Percentiles rank a stretch among this genome's conserved stretches.
Conservation (phyloP, 2,113 vertebrate genomes). For the Esox niger region DNA sequence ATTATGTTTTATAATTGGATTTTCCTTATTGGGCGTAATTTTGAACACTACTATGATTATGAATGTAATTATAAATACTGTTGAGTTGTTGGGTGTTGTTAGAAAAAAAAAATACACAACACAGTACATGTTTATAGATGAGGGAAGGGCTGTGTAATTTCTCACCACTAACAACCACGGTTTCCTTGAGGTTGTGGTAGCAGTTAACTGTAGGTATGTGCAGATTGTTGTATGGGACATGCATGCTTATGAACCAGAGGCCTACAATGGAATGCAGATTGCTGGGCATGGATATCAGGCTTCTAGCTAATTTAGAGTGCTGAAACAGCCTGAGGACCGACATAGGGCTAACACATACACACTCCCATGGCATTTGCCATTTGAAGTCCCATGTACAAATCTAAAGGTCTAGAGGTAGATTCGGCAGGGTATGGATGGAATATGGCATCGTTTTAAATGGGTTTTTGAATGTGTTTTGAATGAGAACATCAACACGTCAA, state of each 20-base stretch:
- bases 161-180: conserved; percentile 30
- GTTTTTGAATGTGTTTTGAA: conserved; percentile 37
- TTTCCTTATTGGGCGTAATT: conserved; percentile 26
- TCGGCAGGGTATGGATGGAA: conserved; percentile 20
- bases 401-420: conserved; percentile 10
- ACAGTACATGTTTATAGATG: conserved; percentile 27
- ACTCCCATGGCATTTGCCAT: conserved; percentile 30
- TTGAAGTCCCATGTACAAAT: neutral
- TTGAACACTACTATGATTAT: conserved; percentile 33
- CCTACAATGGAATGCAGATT: neutral
- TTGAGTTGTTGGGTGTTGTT: conserved; percentile 32
- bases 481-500: conserved; percentile 58
- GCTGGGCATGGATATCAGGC: conserved; percentile 9
- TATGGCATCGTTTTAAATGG: conserved; percentile 45
- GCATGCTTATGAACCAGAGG: neutral
- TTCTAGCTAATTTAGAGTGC: conserved; percentile 43
- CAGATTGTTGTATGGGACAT: neutral
- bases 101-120: conserved; percentile 8
- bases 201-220: neutral
- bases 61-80: conserved; percentile 41
- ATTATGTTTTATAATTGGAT: conserved; percentile 45
- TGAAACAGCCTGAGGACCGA: conserved; percentile 53
- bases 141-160: conserved; percentile 37
- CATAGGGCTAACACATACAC: conserved; percentile 23
- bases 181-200: conserved; percentile 43